These are phyloP conservation scores for Druceiella hillmani DNA, from an alignment of 2,888 invertebrate genomes.

Conservation along the genomic window DNA sequence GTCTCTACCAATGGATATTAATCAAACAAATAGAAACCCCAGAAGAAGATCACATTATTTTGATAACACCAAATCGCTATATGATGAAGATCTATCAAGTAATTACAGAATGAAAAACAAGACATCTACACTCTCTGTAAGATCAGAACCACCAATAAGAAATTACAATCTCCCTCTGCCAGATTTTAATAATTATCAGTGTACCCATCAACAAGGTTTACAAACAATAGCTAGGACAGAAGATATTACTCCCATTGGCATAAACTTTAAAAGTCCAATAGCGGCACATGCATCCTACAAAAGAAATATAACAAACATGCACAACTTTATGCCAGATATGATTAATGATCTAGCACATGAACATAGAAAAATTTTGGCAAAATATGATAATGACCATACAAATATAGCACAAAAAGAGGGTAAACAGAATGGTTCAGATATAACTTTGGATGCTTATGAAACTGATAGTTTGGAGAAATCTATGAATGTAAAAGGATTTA, in stretches of 20 bases:
- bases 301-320: neutral
- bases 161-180: constrained; percentile 43
- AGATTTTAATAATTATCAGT: constrained; percentile 32
- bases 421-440: too few relatives aligned
- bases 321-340: constrained; percentile 53
- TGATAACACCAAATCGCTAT: constrained; percentile 24
- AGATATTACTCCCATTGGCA: constrained; percentile 35
- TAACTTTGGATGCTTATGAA: constrained; percentile 70
- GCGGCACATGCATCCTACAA: too few relatives aligned
- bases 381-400: too few relatives aligned
- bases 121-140: constrained; percentile 37
- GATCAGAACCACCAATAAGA: constrained; percentile 40
- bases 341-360: constrained; percentile 60
- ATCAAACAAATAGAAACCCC: constrained; percentile 31
- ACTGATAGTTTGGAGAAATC: constrained; percentile 68
- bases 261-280: constrained; percentile 31
- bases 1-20: constrained; percentile 34
- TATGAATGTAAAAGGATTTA: constrained; percentile 45
- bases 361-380: too few relatives aligned
- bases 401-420: too few relatives aligned
- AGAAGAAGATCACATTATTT: constrained; percentile 29
- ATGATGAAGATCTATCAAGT: constrained; percentile 31
- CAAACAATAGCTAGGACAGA: constrained; percentile 34
- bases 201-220: constrained; percentile 18
- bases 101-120: constrained; percentile 32